A percentile compares a stretch with the other conserved stretches of the same genome.
Evolutionary conservation across 1,140 invertebrate species (phyloP).

Genomic region (Pseudomyrmex cubaensis): DNA sequence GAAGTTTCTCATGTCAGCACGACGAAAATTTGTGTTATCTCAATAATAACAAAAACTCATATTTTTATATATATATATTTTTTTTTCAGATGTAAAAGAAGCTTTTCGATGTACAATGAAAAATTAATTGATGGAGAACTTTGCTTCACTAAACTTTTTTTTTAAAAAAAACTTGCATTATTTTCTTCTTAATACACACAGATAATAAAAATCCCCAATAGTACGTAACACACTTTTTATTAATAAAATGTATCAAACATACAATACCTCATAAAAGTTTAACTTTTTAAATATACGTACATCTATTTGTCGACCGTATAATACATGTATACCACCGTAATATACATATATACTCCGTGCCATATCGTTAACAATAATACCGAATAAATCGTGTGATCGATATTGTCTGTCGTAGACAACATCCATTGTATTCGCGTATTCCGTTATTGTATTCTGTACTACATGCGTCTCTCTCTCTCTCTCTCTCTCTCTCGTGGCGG

Average conservation of each 20-base stretch:
- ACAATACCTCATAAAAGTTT: background rate
- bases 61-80: too few species aligned
- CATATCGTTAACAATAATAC: conserved; percentile 23
- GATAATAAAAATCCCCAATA: background rate
- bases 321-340: background rate
- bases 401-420: background rate
- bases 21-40: too few species aligned
- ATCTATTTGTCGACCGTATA: background rate
- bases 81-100: too few species aligned
- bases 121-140: background rate
- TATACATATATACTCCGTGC: background rate
- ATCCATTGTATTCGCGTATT: conserved; percentile 5
- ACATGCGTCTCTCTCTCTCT: background rate
- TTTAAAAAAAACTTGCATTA: too few species aligned
- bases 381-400: conserved; percentile 21
- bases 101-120: background rate
- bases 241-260: conserved; percentile 11
- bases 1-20: background rate
- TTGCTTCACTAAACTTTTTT: too few species aligned
- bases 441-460: background rate
- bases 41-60: too few species aligned
- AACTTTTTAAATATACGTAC: background rate
- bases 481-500: background rate
- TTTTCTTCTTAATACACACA: background rate
- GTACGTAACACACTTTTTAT: conserved; percentile 8